Base-by-base conservation (phyloP, 2,113 vertebrate species). In the Eudyptes chrysolophus region DNA sequence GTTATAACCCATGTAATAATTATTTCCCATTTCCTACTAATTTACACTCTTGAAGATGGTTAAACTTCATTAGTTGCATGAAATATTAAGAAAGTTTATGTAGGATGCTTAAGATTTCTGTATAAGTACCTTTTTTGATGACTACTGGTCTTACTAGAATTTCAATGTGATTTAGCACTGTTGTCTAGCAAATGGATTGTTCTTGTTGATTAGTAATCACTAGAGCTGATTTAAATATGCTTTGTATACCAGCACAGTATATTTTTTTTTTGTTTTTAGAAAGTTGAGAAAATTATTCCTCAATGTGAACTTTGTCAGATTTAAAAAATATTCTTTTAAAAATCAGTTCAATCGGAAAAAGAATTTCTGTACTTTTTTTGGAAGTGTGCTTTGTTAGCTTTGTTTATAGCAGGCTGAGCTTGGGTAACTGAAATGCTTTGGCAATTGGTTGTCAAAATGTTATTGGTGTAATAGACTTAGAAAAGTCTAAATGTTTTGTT, bases 401-500 rank as follows among this genome's bases (percentile, higher is more conserved):
- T 38, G 24, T 57, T 42, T 69, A 0, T 84, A 66, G 54, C 22
- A 52, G 36, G 30, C 30, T 57, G 18, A 70, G 44, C 57, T 25
- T 44, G 69, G 32, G 64, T 66, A 81, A 58, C 11, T 42, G 55
- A 69, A 92, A 54, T 62, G n/a, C 68, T 96, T 81, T 78, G 61
- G 44, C 46, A 66, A 5, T 58, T 74, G 27, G 7, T 93, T 70
- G 32, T 82, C 61, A 92, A 66, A 85, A 76, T 66, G 29, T 84
- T 81, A 25, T 11, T 71, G 38, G 18, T 84, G 24, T 54, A 84
- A 68, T 49, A 93, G 70, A 64, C 48, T 26, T 26, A 52, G 52
- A 75, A 90, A 70, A 93, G 71, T 27, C 14, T 29, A 38, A 68
- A 48, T 40, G 29, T 74, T 89, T 92, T 92, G 38, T 76, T 91